Conservation (phyloP, 92 coral and sea anemone species). For the Anthopleura xanthogrammica region DNA sequence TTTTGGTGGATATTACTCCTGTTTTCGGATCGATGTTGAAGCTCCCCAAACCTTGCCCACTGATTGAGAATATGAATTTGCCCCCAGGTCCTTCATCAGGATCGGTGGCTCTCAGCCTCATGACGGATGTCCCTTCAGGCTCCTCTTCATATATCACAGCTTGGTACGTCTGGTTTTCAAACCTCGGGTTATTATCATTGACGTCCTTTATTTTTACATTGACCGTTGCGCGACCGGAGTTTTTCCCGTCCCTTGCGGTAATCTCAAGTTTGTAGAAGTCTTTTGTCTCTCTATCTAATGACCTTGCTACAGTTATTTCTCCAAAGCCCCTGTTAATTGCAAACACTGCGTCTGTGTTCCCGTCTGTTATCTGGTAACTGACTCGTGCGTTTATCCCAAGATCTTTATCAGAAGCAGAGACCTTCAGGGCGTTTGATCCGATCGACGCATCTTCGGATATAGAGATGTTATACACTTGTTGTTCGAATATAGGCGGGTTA, state of each 20-base stretch:
- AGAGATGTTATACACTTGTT: conserved; percentile 51
- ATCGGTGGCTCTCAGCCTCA: conserved; percentile 71
- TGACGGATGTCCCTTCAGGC: conserved; percentile 57
- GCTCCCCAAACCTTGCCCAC: conserved; percentile 74
- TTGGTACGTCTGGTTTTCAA: conserved; percentile 49
- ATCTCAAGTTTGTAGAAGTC: conserved; percentile 64
- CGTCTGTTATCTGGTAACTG: conserved; percentile 76
- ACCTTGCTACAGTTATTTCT: conserved; percentile 65
- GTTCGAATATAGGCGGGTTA: conserved; percentile 69
- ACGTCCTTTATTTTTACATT: conserved; percentile 56
- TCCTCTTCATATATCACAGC: conserved; percentile 63
- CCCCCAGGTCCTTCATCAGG: conserved; percentile 70
- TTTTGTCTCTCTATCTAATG: conserved; percentile 69
- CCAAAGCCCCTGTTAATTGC: conserved; percentile 73
- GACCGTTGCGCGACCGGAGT: conserved; percentile 73
- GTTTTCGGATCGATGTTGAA: conserved; percentile 64
- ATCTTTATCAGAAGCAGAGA: conserved; percentile 76
- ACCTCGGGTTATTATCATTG: conserved; percentile 86
- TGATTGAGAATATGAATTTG: conserved; percentile 56
- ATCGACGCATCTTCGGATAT: conserved; percentile 61
- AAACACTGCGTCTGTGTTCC: conserved; percentile 76
- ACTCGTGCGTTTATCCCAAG: conserved; percentile 77
- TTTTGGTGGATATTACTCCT: conserved; percentile 61
- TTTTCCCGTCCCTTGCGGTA: conserved; percentile 86
- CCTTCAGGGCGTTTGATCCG: conserved; percentile 55